Percentiles rank a stretch among this genome's conserved stretches.
These are phyloP conservation scores for Parauchenoglanis ngamensis DNA, from an alignment of 2,797 vertebrate genomes.

Conservation along the genomic window DNA sequence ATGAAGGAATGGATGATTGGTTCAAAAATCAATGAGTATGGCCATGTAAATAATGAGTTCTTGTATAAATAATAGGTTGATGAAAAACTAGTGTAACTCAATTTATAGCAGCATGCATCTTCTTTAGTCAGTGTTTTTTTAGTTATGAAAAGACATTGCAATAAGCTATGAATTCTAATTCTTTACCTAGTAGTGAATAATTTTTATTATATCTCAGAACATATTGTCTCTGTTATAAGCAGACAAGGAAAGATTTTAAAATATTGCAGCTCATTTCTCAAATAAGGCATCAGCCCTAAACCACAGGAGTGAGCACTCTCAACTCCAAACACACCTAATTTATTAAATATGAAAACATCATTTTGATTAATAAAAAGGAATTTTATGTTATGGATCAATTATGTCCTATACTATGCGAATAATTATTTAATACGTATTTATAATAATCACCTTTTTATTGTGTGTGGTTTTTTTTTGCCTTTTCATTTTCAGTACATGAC, in stretches of 20 bases:
- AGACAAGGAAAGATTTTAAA: background rate
- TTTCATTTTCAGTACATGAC: background rate
- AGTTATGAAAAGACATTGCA: background rate
- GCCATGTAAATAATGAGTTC: background rate
- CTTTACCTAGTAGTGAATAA: background rate
- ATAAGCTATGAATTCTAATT: background rate
- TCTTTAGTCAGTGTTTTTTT: background rate
- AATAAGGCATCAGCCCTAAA: background rate
- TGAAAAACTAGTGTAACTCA: background rate
- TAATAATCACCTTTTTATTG: background rate
- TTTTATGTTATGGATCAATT: background rate
- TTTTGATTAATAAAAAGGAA: background rate
- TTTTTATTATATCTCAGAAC: background rate
- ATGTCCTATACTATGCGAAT: no score
- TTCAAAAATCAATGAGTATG: background rate
- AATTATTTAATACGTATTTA: no score
- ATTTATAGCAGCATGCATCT: background rate
- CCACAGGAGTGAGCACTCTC: background rate
- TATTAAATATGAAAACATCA: background rate
- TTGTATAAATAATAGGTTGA: background rate
- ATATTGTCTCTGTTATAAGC: background rate
- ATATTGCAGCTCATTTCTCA: background rate
- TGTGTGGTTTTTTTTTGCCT: background rate
- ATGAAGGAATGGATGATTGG: background rate
- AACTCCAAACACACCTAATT: background rate